Conservation (phyloP, 1,140 invertebrate species). For the Xylocopa sonorina region DNA sequence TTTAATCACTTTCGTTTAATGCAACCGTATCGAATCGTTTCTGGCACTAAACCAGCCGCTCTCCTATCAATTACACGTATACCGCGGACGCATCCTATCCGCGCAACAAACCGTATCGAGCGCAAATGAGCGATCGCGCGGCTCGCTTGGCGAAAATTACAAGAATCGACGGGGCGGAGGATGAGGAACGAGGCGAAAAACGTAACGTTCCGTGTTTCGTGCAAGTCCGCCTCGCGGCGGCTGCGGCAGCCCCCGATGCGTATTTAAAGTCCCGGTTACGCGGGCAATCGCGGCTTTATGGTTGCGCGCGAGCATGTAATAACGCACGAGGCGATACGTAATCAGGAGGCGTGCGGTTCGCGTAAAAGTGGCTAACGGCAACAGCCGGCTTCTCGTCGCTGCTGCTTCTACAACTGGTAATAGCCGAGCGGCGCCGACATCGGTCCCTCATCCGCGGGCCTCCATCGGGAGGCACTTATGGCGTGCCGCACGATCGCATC, state of each 20-base stretch:
- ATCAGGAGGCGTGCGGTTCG: conserved; percentile 37
- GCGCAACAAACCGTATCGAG: neutral
- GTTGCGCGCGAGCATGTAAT: conserved; percentile 57
- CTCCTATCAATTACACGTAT: conserved; percentile 17
- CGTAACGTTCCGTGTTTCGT: conserved; percentile 18
- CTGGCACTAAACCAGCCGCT: neutral
- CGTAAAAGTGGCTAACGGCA: conserved; percentile 39
- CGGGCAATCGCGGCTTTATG: conserved; percentile 56
- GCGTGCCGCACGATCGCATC: conserved; percentile 37
- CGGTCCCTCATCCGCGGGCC: conserved; percentile 55
- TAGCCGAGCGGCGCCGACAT: conserved; percentile 68
- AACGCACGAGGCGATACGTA: conserved; percentile 60
- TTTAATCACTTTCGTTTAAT: conserved; percentile 22
- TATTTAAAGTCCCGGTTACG: conserved; percentile 57
- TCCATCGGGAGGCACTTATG: conserved; percentile 52
- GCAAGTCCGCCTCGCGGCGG: conserved; percentile 41
- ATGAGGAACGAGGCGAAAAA: neutral
- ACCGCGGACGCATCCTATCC: neutral
- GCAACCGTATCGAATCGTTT: neutral
- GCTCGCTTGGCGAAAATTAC: neutral
- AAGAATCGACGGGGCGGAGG: neutral
- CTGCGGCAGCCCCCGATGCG: conserved; percentile 12
- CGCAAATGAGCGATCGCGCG: no score
- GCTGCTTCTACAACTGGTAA: conserved; percentile 66
- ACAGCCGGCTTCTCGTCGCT: conserved; percentile 5